Conservation (phyloP, 2,888 invertebrate species). For the Cheilosia grossa region DNA sequence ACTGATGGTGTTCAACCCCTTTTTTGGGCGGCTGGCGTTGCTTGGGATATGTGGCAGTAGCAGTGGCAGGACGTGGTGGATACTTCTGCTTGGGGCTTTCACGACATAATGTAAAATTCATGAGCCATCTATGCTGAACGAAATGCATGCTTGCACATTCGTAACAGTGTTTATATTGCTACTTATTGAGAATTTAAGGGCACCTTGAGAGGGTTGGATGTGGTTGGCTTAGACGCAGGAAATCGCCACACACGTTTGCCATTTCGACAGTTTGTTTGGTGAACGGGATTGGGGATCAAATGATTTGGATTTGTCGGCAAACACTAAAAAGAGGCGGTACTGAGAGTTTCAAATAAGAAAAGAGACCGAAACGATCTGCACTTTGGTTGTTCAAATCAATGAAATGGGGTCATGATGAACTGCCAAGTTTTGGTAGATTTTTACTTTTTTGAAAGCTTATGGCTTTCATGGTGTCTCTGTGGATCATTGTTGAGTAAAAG, state of each 20-base stretch:
- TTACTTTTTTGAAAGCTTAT: no score
- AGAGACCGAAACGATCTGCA: no score
- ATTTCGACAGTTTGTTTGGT: no score
- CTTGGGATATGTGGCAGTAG: neutral
- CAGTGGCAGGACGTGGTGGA: neutral
- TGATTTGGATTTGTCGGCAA: no score
- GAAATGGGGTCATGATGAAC: no score
- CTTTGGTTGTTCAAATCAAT: no score
- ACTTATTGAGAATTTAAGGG: neutral
- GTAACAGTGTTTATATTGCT: neutral
- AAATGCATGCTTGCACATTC: slow-evolving; percentile 25
- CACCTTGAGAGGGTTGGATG: neutral
- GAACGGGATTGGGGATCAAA: no score
- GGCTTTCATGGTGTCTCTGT: no score
- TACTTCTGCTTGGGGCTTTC: neutral
- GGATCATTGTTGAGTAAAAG: no score
- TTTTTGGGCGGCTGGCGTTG: neutral
- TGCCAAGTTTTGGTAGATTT: no score
- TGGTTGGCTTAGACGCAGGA: neutral
- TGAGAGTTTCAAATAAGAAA: no score
- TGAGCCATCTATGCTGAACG: slow-evolving; percentile 5
- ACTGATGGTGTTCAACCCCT: neutral
- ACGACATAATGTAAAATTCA: slow-evolving; percentile 2
- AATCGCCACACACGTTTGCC: neutral
- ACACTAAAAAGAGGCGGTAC: no score